These are phyloP conservation scores for Tupaia chinensis DNA, from an alignment of 2,113 vertebrate genomes.

Conservation along the genomic window DNA sequence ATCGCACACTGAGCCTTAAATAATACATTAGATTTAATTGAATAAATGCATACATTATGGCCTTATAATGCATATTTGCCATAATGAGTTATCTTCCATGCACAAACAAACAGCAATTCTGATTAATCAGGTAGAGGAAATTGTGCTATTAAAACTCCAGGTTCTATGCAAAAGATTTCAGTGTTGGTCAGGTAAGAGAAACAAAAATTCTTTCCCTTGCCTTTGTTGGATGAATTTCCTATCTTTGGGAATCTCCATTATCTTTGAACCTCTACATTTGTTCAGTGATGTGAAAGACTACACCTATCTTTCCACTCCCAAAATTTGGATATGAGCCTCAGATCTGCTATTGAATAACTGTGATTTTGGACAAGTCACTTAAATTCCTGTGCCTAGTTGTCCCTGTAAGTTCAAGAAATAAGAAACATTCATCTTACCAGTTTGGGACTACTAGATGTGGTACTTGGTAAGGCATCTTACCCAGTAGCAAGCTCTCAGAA, in stretches of 20 bases:
- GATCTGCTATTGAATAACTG: not conserved
- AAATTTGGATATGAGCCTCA: not conserved
- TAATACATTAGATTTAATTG: conserved; percentile 83
- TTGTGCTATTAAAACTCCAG: conserved; percentile 50
- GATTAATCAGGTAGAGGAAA: conserved; percentile 67
- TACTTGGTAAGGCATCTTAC: not conserved
- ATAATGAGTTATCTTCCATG: conserved; percentile 76
- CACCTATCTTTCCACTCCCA: not conserved
- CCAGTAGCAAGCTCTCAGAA: not conserved
- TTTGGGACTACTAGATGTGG: not conserved
- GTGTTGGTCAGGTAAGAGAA: conserved; percentile 1
- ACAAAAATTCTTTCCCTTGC: not conserved
- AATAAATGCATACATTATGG: conserved; percentile 81
- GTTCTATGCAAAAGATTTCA: conserved; percentile 22
- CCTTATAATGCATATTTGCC: conserved; percentile 76
- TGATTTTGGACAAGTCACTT: not conserved
- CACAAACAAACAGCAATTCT: conserved; percentile 79
- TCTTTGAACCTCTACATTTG: not conserved
- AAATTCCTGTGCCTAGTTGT: not conserved
- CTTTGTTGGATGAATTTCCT: not conserved
- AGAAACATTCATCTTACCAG: not conserved
- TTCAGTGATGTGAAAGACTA: not conserved
- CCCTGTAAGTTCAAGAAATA: not conserved
- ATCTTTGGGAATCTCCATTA: not conserved
- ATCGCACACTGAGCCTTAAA: conserved; percentile 73